Evolutionary conservation across 2,888 invertebrate genomes (phyloP), one percentile per base, ranked within the genome.

Genomic region (Hyposoter didymator): DNA sequence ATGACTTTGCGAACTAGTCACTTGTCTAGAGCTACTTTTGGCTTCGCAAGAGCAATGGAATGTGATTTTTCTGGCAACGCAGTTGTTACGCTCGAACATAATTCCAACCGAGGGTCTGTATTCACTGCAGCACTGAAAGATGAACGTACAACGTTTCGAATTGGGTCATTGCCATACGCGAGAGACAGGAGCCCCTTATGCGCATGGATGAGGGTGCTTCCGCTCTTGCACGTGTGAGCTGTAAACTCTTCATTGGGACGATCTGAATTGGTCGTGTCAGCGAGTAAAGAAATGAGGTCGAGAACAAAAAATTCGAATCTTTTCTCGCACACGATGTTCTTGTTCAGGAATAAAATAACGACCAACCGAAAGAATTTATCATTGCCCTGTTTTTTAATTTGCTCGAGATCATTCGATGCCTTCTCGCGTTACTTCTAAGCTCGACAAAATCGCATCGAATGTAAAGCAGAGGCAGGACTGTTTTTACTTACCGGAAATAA

Each of bases 361-460:
- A 17, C n/a, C 14, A 35, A 39, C 12, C 6, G 22, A 73, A 72
- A 72, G 70, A 70, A 43, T 14, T 19, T 28, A 78, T 45, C 6
- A 35, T 55, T 32, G 28, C 12, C 14, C 12, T 59, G 28, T 59
- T 59, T 28, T 59, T 59, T 6, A 59, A 59, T 28, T 14, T 14
- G 14, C 5, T 59, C 14, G 1, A 28, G 7, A 7, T 55, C 7
- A 14, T 14, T 59, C 1, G 6, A 28, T 14, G 14, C 5, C 59
- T 28, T 59, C 14, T 28, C 59, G 28, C 10, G 1, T 1, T 55
- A 59, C 14, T 59, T 28, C 12, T 5, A 14, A 28, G 14, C 10
- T 22, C 55, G 2, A 28, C 55, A 12, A 90, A 90, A 90, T 89
- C 84, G 89, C 88, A 86, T 89, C 87, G 89, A 89, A 90, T 90